Percentiles rank a stretch among this genome's conserved stretches.
Evolutionary conservation across 2,888 invertebrate species (phyloP).

Genomic region (Pheosia gnoma): DNA sequence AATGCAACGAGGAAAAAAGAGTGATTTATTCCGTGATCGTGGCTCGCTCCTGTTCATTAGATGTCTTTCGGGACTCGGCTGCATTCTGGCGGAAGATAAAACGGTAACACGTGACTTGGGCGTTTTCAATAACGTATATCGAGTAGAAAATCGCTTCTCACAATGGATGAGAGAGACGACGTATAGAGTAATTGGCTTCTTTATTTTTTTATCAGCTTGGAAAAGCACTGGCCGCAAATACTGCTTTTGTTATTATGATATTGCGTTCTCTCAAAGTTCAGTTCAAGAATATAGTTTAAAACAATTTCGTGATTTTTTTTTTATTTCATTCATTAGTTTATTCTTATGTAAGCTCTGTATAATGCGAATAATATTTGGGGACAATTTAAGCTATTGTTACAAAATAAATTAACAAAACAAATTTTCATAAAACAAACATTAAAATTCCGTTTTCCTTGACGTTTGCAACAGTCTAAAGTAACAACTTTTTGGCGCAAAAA

Average conservation of each 20-base stretch:
- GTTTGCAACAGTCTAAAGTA: not conserved
- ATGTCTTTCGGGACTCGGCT: constrained; percentile 14
- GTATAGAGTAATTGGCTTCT: constrained; percentile 6
- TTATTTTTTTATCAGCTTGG: not conserved
- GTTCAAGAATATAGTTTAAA: too few species aligned
- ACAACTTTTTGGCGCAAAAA: constrained; percentile 5
- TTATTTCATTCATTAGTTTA: too few species aligned
- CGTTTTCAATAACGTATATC: constrained; percentile 11
- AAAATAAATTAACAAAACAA: not conserved
- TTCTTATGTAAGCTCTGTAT: too few species aligned
- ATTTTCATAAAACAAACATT: not conserved
- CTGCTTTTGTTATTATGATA: not conserved
- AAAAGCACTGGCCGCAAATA: not conserved
- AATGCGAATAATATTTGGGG: too few species aligned
- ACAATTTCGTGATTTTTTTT: too few species aligned
- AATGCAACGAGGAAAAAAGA: constrained; percentile 8
- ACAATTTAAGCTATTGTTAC: too few species aligned
- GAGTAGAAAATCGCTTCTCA: constrained; percentile 8
- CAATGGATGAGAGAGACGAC: constrained; percentile 1
- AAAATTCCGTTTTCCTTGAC: not conserved
- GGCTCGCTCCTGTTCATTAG: constrained; percentile 13
- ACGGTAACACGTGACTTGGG: constrained; percentile 15
- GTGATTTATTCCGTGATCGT: constrained; percentile 15
- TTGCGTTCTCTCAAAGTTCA: not conserved
- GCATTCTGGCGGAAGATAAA: constrained; percentile 17